These are phyloP conservation scores for Leptodactylus fuscus DNA, from an alignment of 2,113 vertebrate species.

Conservation along the genomic window DNA sequence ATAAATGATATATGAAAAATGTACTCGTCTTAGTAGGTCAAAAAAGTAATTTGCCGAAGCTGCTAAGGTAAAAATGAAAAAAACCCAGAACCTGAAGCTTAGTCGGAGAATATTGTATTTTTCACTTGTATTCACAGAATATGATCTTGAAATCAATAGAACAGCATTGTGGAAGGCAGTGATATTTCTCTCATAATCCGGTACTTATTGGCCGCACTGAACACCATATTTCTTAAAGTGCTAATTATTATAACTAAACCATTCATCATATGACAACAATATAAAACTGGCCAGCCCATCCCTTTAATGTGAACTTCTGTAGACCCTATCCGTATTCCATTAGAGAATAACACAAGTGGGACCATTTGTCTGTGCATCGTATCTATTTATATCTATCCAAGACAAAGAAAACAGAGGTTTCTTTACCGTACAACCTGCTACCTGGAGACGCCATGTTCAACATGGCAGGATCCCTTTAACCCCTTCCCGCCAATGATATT, in stretches of 20 bases:
- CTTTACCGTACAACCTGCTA: too few species aligned
- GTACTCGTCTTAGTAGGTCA: conserved; percentile 54
- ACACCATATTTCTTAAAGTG: not conserved
- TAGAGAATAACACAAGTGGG: not conserved
- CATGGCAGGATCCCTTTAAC: too few species aligned
- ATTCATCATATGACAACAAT: not conserved
- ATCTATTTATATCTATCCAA: too few species aligned
- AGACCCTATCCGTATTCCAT: not conserved
- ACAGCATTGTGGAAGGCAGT: not conserved
- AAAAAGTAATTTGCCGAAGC: conserved; percentile 51
- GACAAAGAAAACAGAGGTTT: too few species aligned
- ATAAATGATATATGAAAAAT: conserved; percentile 57
- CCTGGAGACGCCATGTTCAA: too few species aligned
- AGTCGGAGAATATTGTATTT: conserved; percentile 44
- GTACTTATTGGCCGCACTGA: not conserved
- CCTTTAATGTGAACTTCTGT: not conserved
- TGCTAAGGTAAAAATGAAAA: conserved; percentile 18
- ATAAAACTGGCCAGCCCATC: not conserved
- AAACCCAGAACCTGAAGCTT: conserved; percentile 15
- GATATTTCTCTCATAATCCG: not conserved
- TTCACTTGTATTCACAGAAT: conserved; percentile 29
- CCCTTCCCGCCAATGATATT: too few species aligned
- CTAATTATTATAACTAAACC: not conserved
- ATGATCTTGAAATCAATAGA: conserved; percentile 37
- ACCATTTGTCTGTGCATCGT: too few species aligned